phyloP scores from a whole-genome alignment of 1,140 invertebrate genomes.

The Achatina immaculata region DNA sequence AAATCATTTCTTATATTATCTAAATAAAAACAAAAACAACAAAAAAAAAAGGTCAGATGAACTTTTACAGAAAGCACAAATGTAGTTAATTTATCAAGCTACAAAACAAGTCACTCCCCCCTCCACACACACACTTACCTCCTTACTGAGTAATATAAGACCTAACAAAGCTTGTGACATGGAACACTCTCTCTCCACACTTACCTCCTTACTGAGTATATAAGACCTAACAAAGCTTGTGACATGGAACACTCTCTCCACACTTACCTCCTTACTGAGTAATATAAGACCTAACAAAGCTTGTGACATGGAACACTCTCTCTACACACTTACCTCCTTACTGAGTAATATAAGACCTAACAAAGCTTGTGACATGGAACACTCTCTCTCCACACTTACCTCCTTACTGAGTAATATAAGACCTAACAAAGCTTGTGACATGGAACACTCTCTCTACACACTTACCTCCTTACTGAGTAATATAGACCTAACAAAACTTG shows the following conservation, averaged over 20 bases:
- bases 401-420: constrained; percentile 97
- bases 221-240: constrained; percentile 92
- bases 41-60: no score
- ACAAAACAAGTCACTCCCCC: no score
- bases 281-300: constrained; percentile 95
- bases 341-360: constrained; percentile 96
- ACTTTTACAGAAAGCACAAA: no score
- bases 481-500: constrained; percentile 92
- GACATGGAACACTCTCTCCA: constrained; percentile 99
- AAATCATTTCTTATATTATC: no score
- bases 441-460: constrained; percentile 93
- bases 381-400: constrained; percentile 81
- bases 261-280: constrained; percentile 89
- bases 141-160: constrained; percentile 95
- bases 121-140: constrained; percentile 74
- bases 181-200: constrained; percentile 89
- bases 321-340: constrained; percentile 84
- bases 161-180: constrained; percentile 97
- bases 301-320: constrained; percentile 99
- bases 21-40: no score
- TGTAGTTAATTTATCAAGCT: no score
- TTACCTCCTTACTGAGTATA: constrained; percentile 95
- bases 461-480: constrained; percentile 93
- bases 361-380: constrained; percentile 97
- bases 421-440: constrained; percentile 95